These are phyloP conservation scores for Iphiclides podalirius DNA, from an alignment of 2,888 invertebrate genomes.

Conservation along the genomic window DNA sequence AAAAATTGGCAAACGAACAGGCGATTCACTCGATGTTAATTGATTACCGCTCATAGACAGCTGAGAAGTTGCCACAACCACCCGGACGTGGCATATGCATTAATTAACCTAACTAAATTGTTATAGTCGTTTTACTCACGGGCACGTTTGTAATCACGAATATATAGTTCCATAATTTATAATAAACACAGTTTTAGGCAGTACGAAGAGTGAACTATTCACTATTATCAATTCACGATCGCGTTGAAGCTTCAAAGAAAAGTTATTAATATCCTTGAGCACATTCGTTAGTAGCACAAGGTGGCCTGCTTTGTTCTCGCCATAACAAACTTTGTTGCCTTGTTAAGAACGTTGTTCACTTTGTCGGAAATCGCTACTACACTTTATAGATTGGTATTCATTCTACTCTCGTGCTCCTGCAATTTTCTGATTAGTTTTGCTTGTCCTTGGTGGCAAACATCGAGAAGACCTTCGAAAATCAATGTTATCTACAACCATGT, in stretches of 20 bases:
- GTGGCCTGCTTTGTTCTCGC: slow-evolving; percentile 60
- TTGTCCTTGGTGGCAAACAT: slow-evolving; percentile 31
- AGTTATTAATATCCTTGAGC: slow-evolving; percentile 36
- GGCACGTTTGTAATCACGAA: too few species aligned
- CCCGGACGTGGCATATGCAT: too few species aligned
- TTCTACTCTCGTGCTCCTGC: slow-evolving; percentile 44
- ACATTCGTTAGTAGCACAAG: slow-evolving; percentile 49
- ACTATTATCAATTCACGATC: slow-evolving; percentile 17
- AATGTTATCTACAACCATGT: too few species aligned
- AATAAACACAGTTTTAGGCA: too few species aligned
- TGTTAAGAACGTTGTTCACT: slow-evolving; percentile 50
- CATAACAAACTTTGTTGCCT: slow-evolving; percentile 52
- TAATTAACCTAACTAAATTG: too few species aligned
- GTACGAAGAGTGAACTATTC: too few species aligned
- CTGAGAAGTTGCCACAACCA: too few species aligned
- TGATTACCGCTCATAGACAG: too few species aligned
- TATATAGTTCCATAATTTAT: too few species aligned
- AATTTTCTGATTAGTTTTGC: slow-evolving; percentile 38
- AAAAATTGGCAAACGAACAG: too few species aligned
- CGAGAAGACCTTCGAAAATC: background rate
- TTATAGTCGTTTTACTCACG: too few species aligned
- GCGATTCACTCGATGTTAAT: too few species aligned
- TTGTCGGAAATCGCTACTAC: slow-evolving; percentile 49
- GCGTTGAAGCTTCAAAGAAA: slow-evolving; percentile 27
- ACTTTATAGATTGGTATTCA: slow-evolving; percentile 53